A percentile compares a stretch with the other conserved stretches of the same genome.
phyloP scores from a whole-genome alignment of 1,140 invertebrate genomes.

The Meteorus sp. region DNA sequence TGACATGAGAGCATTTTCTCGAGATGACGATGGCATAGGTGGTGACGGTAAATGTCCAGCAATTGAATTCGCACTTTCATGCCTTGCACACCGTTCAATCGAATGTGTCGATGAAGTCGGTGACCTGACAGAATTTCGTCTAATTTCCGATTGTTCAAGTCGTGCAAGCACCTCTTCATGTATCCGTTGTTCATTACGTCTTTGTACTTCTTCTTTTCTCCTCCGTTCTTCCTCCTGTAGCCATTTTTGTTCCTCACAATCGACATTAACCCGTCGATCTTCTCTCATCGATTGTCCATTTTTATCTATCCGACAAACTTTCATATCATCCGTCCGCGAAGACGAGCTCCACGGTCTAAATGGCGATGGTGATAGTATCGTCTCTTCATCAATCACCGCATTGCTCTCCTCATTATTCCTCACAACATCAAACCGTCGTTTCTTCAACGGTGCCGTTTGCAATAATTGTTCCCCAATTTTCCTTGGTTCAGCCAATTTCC shows the following conservation, averaged over 20 bases:
- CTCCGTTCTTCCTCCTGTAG: slow-evolving; percentile 20
- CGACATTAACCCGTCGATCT: slow-evolving; percentile 14
- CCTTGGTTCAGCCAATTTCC: slow-evolving; percentile 73
- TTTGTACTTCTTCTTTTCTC: slow-evolving; percentile 26
- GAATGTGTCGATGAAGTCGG: slow-evolving; percentile 13
- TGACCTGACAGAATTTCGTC: slow-evolving; percentile 34
- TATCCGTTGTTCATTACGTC: slow-evolving; percentile 31
- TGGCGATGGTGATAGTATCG: slow-evolving; percentile 25
- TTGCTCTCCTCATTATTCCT: too few relatives aligned
- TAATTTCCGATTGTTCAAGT: slow-evolving; percentile 31
- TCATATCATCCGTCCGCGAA: not conserved
- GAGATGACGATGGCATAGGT: slow-evolving; percentile 27
- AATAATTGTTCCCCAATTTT: slow-evolving; percentile 56
- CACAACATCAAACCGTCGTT: too few relatives aligned
- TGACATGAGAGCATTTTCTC: too few relatives aligned
- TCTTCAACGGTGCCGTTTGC: slow-evolving; percentile 69
- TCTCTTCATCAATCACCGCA: slow-evolving; percentile 33
- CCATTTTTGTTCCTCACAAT: slow-evolving; percentile 23
- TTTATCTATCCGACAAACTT: slow-evolving; percentile 12
- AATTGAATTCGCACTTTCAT: too few relatives aligned
- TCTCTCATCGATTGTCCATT: not conserved
- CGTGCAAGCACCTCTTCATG: slow-evolving; percentile 28
- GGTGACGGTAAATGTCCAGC: too few relatives aligned
- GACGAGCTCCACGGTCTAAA: slow-evolving; percentile 22
- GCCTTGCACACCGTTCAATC: not conserved